These are phyloP conservation scores for Wasmannia auropunctata DNA, from an alignment of 1,140 invertebrate genomes.

Conservation along the genomic window DNA sequence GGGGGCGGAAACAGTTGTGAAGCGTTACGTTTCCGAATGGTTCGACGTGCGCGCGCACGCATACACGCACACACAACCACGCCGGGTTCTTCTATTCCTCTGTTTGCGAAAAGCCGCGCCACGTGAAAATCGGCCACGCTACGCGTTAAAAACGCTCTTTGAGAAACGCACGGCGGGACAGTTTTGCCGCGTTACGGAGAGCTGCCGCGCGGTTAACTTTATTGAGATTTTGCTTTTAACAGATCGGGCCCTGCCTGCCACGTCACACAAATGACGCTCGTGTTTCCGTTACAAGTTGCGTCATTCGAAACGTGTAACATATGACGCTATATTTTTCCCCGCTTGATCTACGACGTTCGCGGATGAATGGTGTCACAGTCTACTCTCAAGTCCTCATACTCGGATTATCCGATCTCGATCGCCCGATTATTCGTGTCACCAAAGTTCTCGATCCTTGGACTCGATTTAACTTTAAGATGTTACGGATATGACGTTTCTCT, in stretches of 20 bases:
- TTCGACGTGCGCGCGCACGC: conserved; percentile 67
- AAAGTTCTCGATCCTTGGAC: background rate
- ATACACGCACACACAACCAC: conserved; percentile 40
- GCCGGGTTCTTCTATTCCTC: background rate
- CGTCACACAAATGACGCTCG: conserved; percentile 29
- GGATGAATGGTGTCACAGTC: conserved; percentile 6
- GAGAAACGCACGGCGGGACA: background rate
- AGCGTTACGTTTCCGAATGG: conserved; percentile 81
- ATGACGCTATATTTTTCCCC: background rate
- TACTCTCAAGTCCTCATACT: background rate
- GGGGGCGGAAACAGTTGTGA: conserved; percentile 83
- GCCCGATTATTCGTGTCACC: background rate
- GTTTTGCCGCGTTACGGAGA: background rate
- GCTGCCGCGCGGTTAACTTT: background rate
- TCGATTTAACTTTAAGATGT: background rate
- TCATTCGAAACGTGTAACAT: conserved; percentile 24
- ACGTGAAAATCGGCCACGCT: conserved; percentile 19
- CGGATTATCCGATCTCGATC: conserved; percentile 3
- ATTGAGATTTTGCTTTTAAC: conserved; percentile 30
- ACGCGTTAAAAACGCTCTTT: background rate
- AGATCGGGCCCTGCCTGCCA: background rate
- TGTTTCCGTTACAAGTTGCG: conserved; percentile 32
- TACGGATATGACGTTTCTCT: background rate
- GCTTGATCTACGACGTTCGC: background rate
- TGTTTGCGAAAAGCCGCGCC: conserved; percentile 22